Conservation (phyloP, 2,113 vertebrate genomes). For the Dermatemys mawii region DNA sequence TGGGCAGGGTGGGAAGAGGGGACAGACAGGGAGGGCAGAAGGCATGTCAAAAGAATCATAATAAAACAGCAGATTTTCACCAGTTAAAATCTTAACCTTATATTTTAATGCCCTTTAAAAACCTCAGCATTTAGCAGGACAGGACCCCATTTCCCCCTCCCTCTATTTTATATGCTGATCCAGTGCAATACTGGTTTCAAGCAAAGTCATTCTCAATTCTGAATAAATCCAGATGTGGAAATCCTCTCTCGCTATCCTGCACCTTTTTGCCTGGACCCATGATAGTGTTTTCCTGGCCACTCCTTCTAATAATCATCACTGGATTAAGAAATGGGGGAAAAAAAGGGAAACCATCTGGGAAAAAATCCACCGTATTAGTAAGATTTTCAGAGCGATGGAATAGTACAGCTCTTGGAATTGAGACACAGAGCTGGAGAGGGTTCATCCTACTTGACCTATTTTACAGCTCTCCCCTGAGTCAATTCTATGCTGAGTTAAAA, state of each 20-base stretch:
- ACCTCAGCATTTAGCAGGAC: not conserved
- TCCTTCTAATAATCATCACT: not conserved
- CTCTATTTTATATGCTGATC: not conserved
- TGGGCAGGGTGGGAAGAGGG: not conserved
- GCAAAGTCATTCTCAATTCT: not conserved
- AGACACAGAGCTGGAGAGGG: not conserved
- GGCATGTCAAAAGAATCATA: not conserved
- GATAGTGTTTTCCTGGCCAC: not conserved
- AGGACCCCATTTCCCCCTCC: not conserved
- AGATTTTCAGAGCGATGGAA: constrained; percentile 19
- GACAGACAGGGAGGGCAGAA: too few relatives aligned
- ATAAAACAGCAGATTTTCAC: not conserved
- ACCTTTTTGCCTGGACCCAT: not conserved
- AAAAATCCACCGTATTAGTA: not conserved
- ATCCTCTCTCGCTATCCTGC: not conserved
- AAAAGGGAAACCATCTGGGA: too few relatives aligned
- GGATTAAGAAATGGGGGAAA: not conserved
- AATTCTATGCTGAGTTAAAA: not conserved
- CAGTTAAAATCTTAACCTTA: not conserved
- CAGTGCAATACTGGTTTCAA: not conserved
- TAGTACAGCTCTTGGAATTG: not conserved
- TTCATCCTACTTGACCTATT: constrained; percentile 33
- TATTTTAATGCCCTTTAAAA: not conserved
- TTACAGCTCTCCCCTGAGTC: not conserved
- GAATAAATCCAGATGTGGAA: constrained; percentile 2